phyloP scores from a whole-genome alignment of 2,888 invertebrate genomes.

The Tachina grossa region DNA sequence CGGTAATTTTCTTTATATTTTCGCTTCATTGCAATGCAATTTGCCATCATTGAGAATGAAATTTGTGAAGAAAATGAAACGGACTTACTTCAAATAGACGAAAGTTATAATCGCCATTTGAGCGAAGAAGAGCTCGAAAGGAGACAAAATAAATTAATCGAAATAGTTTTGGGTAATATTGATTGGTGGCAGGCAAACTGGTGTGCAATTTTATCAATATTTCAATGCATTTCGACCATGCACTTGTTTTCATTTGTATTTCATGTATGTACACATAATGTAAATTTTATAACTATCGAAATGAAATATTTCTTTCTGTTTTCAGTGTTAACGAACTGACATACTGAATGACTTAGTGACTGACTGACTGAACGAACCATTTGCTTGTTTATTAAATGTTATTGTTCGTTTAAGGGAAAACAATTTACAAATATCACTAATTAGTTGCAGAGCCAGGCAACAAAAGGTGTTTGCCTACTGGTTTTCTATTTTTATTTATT shows the following conservation, averaged over 20 bases:
- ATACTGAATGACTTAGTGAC: background rate
- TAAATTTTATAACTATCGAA: conserved; percentile 36
- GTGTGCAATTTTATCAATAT: conserved; percentile 84
- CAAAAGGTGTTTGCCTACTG: conserved; percentile 33
- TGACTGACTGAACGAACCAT: background rate
- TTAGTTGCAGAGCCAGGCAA: conserved; percentile 28
- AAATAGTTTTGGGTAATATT: conserved; percentile 83
- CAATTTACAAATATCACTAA: conserved; percentile 19
- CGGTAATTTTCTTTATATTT: background rate
- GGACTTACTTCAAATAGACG: conserved; percentile 32
- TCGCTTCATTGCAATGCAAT: conserved; percentile 32
- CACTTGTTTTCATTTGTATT: conserved; percentile 86
- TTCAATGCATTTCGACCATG: conserved; percentile 86
- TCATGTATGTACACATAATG: conserved; percentile 81
- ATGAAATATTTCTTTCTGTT: background rate
- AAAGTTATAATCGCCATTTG: background rate
- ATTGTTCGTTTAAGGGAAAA: conserved; percentile 1
- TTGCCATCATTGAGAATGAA: conserved; percentile 20
- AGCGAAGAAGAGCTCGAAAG: conserved; percentile 74
- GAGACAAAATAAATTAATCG: conserved; percentile 74
- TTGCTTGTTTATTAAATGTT: conserved; percentile 5
- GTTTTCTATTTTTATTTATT: conserved; percentile 16
- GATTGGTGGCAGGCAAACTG: conserved; percentile 85
- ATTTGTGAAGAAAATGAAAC: conserved; percentile 32
- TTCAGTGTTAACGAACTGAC: conserved; percentile 29